Evolutionary conservation across 2,888 invertebrate genomes (phyloP), one percentile per base, ranked within the genome.

Genomic region (Oegoconia quadripuncta): DNA sequence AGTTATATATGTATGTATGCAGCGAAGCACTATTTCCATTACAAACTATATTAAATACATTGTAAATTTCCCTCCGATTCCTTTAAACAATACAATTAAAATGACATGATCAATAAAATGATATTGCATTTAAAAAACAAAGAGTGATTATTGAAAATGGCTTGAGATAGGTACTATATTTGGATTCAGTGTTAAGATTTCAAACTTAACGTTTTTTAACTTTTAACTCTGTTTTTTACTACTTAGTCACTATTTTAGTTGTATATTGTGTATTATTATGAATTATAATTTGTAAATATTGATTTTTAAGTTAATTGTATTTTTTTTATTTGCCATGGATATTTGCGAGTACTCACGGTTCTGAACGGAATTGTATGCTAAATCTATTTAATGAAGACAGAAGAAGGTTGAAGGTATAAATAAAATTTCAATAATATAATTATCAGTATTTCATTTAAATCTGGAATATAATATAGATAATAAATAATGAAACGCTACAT

Each of bases 221-320:
- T 57, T 61, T 67, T 64, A 66, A 73, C 70, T 67, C 55, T 64
- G 54, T 75, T 74, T 65, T 69, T 75, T 71, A 63, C 57, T 76
- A 71, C 65, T 76, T 81, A 86, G 87, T 87, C 87, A 87, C 73
- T 86, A 84, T 71, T 81, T 71, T 87, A 83, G 79, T 74, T 86
- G 81, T 84, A 80, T 84, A 78, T 78, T 84, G 74, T 86, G 66
- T 84, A 79, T 81, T 74, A 12, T 59, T 59, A 50, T 70, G 72
- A 67, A 73, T 67, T 74, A 70, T 80, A 67, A 82, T 83, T 83
- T 87, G 86, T 86, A 87, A 86, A 86, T 87, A 86, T 76, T 75
- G 67, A 69, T 70, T 59, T 13, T 74, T 81, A 82, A 81, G 76
- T 82, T 84, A 81, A 67, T 74, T 64, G 52, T 60, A 61, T 73